Evolutionary conservation across 2,797 vertebrate genomes (phyloP), one percentile per base, ranked within the genome.

Genomic region (Allobates femoralis): DNA sequence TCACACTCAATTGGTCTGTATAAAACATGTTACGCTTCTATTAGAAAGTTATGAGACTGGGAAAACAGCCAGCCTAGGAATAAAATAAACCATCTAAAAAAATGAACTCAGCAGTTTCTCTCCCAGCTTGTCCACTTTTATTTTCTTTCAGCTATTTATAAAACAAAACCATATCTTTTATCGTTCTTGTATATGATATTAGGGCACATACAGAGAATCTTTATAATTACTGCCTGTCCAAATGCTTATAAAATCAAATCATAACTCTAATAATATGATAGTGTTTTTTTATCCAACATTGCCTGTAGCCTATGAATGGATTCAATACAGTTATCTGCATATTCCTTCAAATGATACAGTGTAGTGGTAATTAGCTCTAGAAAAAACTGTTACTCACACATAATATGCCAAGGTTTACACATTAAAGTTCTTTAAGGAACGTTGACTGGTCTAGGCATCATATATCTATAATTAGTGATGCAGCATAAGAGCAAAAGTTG

Each of bases 11-110:
- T 69, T 67, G 85, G 85, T 69, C 73, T 46, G 58, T 86, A 77
- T 78, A 83, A 82, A 86, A 83, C 69, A 86, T 82, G 80, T 77
- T 86, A 55, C 51, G 66, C 79, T 83, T 86, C 73, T 83, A 81
- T 83, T 82, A 83, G 46, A 83, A 77, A 82, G 85, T 86, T 76
- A 80, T 26, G 58, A 78, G 30, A 77, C 85, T 75, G 81, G 85
- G 85, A 80, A 66, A 32, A 60, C 64, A 56, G 85, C 85, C 79
- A 86, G 46, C 15, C 60, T 28, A 51, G 37, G 80, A 46, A 78
- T 77, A 83, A 69, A 83, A 83, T 71, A 78, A 87, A 87, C 71
- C 71, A 58, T 67, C 34, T 71, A 16, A 51, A 67, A 79, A 78
- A 78, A 51, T 34, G 75, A 78, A 53, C 73, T 87, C 85, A 83